Base-by-base conservation (phyloP, 2,888 invertebrate genomes). In the Amiota minor region DNA sequence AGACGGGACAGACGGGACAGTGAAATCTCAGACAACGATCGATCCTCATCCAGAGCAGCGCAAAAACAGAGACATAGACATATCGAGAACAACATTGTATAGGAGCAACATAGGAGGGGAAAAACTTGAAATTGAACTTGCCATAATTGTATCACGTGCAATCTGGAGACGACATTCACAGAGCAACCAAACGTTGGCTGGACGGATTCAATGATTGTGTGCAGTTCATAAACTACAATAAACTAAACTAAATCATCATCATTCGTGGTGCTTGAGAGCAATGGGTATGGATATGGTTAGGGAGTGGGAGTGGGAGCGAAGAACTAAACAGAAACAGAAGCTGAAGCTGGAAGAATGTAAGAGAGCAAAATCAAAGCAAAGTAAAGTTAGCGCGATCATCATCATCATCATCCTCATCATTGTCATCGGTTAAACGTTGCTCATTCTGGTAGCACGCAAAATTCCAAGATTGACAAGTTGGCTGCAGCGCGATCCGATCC, bases 141-240 rank as follows among this genome's bases (percentile, higher is more conserved):
- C 85, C 83, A 86, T 88, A 89, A 89, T 87, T 89, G 86, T 88
- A 89, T 86, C 87, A 89, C 88, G 86, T 86, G 87, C 80, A 82
- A 61, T 50, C 35, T 35, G 14, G 73, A 71, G 72, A 70, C 72
- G 74, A 55, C 75, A 76, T 23, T 67, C 53, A 71, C 69, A 75
- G 75, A 75, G 70, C 23, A 70, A 62, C 72, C 72, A 23, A 23
- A 35, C 71, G 70, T 16, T 69, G 72, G 65, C 71, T 14, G 70
- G 70, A 55, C 50, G 14, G 61, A 70, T 18, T 69, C 69, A 71
- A 56, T 70, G 70, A 56, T 76, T 74, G 74, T 35, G 35, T 77
- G 79, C 80, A 88, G 86, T 88, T 88, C 83, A 88, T 86, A 88
- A 88, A 87, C 86, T 35, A 35, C 35, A 35, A 35, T 35, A 35